Conservation (phyloP, 2,888 invertebrate genomes). For the Branchipolynoe longqiensis region DNA sequence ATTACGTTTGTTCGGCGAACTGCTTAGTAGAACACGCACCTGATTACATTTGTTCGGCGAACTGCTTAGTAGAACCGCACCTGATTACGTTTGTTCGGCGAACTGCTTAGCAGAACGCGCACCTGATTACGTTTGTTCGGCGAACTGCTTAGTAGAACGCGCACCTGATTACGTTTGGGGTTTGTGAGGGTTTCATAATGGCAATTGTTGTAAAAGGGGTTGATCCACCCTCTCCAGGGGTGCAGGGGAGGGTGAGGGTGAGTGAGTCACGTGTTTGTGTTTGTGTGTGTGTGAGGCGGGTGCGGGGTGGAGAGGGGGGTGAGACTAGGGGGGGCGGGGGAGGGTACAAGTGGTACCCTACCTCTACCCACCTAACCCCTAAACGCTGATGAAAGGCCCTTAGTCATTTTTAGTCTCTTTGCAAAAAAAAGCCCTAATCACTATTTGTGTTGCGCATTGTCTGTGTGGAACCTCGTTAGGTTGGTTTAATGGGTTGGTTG, state of each 20-base stretch:
- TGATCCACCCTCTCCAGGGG: slow-evolving; percentile 29
- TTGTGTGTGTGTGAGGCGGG: too few species aligned
- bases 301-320: not conserved
- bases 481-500: too few species aligned
- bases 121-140: too few species aligned
- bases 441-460: too few species aligned
- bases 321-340: slow-evolving; percentile 1
- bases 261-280: slow-evolving; percentile 39
- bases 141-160: slow-evolving; percentile 20
- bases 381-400: slow-evolving; percentile 15
- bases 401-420: slow-evolving; percentile 27
- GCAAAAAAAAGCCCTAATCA: slow-evolving; percentile 14
- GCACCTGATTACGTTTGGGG: slow-evolving; percentile 30
- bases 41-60: too few species aligned
- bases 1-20: too few species aligned
- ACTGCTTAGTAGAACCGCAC: too few species aligned
- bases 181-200: slow-evolving; percentile 46
- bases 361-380: not conserved
- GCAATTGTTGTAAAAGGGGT: slow-evolving; percentile 47
- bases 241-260: not conserved
- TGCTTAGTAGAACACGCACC: too few species aligned
- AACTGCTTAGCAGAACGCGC: too few species aligned
- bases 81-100: too few species aligned
- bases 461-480: too few species aligned
- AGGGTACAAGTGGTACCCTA: not conserved